These are phyloP conservation scores for Porphyrio hochstetteri DNA, from an alignment of 2,113 vertebrate species.

Conservation along the genomic window DNA sequence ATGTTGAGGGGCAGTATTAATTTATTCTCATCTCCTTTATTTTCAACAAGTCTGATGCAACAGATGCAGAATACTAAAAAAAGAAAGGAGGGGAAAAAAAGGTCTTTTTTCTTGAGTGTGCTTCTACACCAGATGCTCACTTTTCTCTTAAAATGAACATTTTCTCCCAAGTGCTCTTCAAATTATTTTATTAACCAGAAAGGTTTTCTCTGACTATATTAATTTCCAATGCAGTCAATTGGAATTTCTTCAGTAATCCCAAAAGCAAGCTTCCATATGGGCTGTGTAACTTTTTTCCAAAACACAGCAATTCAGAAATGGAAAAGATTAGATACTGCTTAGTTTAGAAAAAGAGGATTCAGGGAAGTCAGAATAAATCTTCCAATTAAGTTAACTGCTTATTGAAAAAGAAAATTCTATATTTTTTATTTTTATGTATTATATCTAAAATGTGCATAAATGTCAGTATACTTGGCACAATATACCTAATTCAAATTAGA, in stretches of 20 bases:
- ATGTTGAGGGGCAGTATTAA: neutral
- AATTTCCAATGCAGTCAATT: neutral
- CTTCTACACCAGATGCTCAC: neutral
- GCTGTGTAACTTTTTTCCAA: neutral
- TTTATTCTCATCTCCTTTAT: neutral
- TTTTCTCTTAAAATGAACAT: neutral
- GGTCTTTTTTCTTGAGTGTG: neutral
- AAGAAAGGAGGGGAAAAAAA: fast-evolving
- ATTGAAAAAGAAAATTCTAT: neutral
- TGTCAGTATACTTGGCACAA: neutral
- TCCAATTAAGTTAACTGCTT: neutral
- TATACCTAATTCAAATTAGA: neutral
- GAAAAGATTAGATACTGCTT: neutral
- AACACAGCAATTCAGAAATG: neutral
- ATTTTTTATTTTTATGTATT: neutral
- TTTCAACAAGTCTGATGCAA: neutral
- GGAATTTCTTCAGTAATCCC: neutral
- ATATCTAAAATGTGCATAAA: neutral
- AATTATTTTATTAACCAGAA: neutral
- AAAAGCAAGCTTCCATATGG: neutral
- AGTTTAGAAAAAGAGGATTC: neutral
- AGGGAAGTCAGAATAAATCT: neutral
- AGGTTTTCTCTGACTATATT: neutral
- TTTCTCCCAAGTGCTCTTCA: neutral
- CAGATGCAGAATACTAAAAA: neutral